Evolutionary conservation across 2,113 vertebrate genomes (phyloP).

Genomic region (Tachuris rubrigastra): DNA sequence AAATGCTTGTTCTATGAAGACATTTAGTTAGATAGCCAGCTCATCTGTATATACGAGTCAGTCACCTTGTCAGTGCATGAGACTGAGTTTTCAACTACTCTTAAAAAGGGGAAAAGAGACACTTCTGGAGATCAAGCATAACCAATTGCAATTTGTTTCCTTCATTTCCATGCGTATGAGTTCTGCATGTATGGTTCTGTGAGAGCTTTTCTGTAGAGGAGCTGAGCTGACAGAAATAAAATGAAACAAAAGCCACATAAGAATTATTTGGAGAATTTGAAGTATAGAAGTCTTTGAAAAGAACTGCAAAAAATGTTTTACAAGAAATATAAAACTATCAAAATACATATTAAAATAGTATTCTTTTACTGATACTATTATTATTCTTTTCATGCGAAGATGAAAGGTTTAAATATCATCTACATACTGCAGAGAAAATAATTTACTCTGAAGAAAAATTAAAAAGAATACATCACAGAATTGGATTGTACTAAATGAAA

Average conservation of each 20-base stretch:
- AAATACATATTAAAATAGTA: background rate
- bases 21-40: background rate
- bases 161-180: background rate
- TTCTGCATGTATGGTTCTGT: background rate
- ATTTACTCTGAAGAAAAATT: background rate
- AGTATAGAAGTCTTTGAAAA: background rate
- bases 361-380: background rate
- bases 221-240: background rate
- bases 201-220: background rate
- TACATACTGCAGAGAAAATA: background rate
- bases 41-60: background rate
- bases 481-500: background rate
- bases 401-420: background rate
- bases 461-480: background rate
- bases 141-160: background rate
- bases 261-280: background rate
- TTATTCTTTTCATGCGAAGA: background rate
- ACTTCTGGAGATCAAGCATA: background rate
- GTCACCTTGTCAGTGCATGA: background rate
- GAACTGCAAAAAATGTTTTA: background rate
- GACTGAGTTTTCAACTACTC: background rate
- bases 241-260: background rate
- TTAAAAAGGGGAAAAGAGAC: background rate
- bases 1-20: background rate
- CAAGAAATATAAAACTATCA: background rate